Conservation (phyloP, 1,140 invertebrate species). For the Papilio xuthus region DNA sequence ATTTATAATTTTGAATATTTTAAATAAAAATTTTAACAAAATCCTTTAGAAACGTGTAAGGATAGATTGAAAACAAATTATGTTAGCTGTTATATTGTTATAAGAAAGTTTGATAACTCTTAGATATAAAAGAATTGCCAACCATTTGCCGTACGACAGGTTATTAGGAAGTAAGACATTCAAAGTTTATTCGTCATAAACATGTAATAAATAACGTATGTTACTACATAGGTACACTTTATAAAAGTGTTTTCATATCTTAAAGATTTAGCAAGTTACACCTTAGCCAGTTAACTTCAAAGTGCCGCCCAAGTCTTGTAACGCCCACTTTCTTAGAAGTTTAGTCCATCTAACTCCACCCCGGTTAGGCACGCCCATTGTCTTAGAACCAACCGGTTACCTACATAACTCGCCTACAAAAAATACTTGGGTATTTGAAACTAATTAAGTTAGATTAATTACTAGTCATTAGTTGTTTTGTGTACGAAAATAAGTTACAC, state of each 20-base stretch:
- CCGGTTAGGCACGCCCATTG: slow-evolving; percentile 55
- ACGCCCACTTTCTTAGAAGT: slow-evolving; percentile 73
- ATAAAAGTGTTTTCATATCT: background rate
- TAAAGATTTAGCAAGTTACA: background rate
- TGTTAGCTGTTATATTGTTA: no score
- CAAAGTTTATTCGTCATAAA: background rate
- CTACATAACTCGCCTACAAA: slow-evolving; percentile 25
- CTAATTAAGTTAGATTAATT: background rate
- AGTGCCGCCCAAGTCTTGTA: slow-evolving; percentile 56
- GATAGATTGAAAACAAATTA: no score
- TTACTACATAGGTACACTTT: background rate
- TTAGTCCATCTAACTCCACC: slow-evolving; percentile 51
- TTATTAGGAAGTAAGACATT: background rate
- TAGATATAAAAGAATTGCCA: no score
- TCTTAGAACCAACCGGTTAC: slow-evolving; percentile 40
- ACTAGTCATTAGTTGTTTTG: background rate
- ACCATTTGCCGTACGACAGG: no score
- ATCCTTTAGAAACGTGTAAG: no score
- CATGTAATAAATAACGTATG: background rate
- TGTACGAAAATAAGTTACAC: no score
- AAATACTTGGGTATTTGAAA: slow-evolving; percentile 26
- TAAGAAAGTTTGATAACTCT: no score
- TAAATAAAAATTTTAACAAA: no score
- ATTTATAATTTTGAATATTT: no score
- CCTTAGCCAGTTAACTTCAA: slow-evolving; percentile 51